Evolutionary conservation across 2,797 vertebrate species (phyloP).

Genomic region (Acridotheres tristis): DNA sequence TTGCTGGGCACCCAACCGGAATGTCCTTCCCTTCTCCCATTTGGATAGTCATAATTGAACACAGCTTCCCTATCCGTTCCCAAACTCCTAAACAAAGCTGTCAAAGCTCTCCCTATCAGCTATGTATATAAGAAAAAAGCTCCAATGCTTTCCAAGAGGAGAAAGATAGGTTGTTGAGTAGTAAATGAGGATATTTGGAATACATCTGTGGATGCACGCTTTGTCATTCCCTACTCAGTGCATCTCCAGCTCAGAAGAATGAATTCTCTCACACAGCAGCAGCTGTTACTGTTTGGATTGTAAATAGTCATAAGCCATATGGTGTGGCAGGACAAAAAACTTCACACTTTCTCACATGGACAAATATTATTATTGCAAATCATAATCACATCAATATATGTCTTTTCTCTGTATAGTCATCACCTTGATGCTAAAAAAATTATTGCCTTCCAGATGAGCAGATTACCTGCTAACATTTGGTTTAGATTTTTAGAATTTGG

Average conservation of each 20-base stretch:
- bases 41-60: background rate
- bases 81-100: background rate
- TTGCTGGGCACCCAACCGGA: background rate
- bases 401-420: constrained; percentile 55
- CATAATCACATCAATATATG: constrained; percentile 71
- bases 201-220: constrained; percentile 21
- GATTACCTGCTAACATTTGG: constrained; percentile 41
- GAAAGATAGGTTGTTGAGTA: background rate
- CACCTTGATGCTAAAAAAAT: constrained; percentile 49
- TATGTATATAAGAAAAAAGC: background rate
- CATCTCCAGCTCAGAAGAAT: constrained; percentile 65
- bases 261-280: constrained; percentile 54
- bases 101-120: background rate
- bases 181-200: constrained; percentile 36
- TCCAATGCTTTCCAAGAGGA: background rate
- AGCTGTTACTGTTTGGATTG: constrained; percentile 78
- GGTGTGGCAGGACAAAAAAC: constrained; percentile 69
- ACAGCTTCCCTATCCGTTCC: background rate
- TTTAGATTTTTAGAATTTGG: constrained; percentile 1
- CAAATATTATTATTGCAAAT: constrained; percentile 79
- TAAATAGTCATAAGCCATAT: constrained; percentile 79
- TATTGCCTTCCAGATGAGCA: background rate
- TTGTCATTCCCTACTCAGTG: constrained; percentile 37
- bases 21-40: background rate
- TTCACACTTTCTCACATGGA: constrained; percentile 74